Evolutionary conservation across 2,113 vertebrate genomes (phyloP).

Genomic region (Thymallus thymallus): DNA sequence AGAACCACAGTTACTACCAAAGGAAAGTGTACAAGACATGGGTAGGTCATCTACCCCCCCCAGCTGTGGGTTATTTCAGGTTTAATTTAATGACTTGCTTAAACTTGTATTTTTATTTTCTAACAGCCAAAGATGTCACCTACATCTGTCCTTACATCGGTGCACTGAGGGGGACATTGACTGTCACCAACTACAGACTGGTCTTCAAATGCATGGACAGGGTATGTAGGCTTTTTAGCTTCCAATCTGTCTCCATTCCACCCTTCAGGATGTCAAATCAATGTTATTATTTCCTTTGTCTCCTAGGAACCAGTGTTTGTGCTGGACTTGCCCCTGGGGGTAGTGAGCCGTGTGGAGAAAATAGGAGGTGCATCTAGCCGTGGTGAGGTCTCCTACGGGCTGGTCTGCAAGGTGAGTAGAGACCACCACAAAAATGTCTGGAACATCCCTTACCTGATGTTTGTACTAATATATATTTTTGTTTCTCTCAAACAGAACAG

Average conservation of each 20-base stretch:
- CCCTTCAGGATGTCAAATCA: neutral
- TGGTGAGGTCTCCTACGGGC: slow-evolving; percentile 88
- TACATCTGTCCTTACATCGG: slow-evolving; percentile 96
- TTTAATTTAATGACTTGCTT: neutral
- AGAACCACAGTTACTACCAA: slow-evolving; percentile 87
- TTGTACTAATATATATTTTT: neutral
- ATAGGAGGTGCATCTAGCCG: slow-evolving; percentile 86
- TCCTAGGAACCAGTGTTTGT: slow-evolving; percentile 89
- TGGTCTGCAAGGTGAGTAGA: slow-evolving; percentile 88
- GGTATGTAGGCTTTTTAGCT: slow-evolving; percentile 78
- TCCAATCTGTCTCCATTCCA: no score
- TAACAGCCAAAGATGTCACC: slow-evolving; percentile 89
- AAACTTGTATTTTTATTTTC: neutral
- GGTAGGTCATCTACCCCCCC: slow-evolving; percentile 47
- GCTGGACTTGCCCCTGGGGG: slow-evolving; percentile 91
- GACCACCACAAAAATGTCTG: neutral
- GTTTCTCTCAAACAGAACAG: neutral
- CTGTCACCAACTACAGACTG: slow-evolving; percentile 92
- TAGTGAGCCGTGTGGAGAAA: slow-evolving; percentile 94
- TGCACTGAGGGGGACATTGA: slow-evolving; percentile 87
- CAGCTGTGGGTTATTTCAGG: neutral
- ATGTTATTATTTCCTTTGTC: neutral
- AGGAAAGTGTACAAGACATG: slow-evolving; percentile 87
- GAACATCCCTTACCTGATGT: neutral
- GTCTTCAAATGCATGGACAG: slow-evolving; percentile 94